Conservation (phyloP, 2,797 vertebrate species). For the Crocodylus rhombifer region DNA sequence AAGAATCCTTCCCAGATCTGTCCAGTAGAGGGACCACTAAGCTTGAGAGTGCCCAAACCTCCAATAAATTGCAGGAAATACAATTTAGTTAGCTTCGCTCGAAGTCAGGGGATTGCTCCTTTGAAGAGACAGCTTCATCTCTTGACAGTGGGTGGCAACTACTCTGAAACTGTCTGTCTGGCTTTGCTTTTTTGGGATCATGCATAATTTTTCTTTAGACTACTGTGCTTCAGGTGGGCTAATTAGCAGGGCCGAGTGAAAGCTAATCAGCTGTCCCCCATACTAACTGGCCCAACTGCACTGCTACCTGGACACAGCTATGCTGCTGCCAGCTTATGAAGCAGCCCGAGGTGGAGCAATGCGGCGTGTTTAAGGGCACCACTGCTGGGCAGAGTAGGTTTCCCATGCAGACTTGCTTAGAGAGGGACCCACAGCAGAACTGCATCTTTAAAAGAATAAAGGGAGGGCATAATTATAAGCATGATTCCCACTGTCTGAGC, state of each 20-base stretch:
- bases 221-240: too few relatives aligned
- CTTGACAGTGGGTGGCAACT: not conserved
- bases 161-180: not conserved
- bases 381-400: too few relatives aligned
- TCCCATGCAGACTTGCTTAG: not conserved
- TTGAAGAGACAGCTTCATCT: not conserved
- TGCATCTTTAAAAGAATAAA: not conserved
- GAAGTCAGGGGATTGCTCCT: rapidly evolving
- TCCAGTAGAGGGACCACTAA: not conserved
- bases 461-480: not conserved
- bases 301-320: too few relatives aligned
- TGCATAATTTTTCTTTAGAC: too few relatives aligned
- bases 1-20: not conserved
- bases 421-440: not conserved
- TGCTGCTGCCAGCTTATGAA: too few relatives aligned
- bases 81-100: not conserved
- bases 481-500: not conserved
- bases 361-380: too few relatives aligned
- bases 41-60: not conserved
- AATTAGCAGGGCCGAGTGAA: too few relatives aligned
- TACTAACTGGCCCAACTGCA: too few relatives aligned
- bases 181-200: too few relatives aligned
- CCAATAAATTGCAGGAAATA: not conserved
- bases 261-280: too few relatives aligned
- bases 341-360: too few relatives aligned